phyloP scores from a whole-genome alignment of 2,888 invertebrate species.

The Apoda limacodes region DNA sequence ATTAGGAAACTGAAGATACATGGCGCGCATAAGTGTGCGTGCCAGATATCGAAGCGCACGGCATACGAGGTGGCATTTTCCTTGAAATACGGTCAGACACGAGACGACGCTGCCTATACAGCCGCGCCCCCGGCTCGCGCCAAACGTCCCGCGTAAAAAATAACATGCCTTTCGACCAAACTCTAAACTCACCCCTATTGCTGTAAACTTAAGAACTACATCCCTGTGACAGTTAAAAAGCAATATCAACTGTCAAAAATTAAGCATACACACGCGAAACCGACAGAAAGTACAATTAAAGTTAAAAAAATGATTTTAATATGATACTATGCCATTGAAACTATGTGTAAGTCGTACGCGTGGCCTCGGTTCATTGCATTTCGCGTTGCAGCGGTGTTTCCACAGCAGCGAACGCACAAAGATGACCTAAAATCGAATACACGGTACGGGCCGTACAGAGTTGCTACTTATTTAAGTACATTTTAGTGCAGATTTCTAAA shows the following conservation, averaged over 20 bases:
- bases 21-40: conserved; percentile 1
- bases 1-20: conserved; percentile 27
- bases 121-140: conserved; percentile 48
- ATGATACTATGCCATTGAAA: conserved; percentile 55
- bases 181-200: conserved; percentile 50
- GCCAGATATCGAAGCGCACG: conserved; percentile 6
- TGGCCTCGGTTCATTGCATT: conserved; percentile 67
- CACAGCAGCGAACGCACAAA: conserved; percentile 60
- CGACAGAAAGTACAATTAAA: conserved; percentile 54
- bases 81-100: conserved; percentile 9
- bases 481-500: conserved; percentile 50
- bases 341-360: conserved; percentile 48
- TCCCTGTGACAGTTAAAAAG: conserved; percentile 37
- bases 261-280: conserved; percentile 62
- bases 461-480: conserved; percentile 34
- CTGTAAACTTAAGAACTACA: conserved; percentile 39
- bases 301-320: conserved; percentile 43
- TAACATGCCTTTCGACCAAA: conserved; percentile 37
- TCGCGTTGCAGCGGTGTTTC: conserved; percentile 55
- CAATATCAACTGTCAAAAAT: conserved; percentile 71
- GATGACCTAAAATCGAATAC: conserved; percentile 67
- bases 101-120: conserved; percentile 21
- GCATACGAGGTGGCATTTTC: conserved; percentile 1
- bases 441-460: conserved; percentile 42
- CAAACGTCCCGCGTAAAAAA: conserved; percentile 56